Conservation (phyloP, 2,797 vertebrate species). For the Amazona finschi region DNA sequence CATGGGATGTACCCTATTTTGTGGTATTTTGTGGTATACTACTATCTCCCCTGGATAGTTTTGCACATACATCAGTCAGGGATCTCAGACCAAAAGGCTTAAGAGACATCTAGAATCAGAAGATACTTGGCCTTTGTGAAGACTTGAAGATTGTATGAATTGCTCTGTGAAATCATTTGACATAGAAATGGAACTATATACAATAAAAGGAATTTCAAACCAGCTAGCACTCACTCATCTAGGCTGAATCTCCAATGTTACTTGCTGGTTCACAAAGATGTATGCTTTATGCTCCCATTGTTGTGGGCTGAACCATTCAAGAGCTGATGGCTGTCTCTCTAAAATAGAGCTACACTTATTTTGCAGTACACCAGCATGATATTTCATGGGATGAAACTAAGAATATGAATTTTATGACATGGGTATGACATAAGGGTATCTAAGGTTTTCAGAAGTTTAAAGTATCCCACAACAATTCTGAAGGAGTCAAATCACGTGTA, state of each 20-base stretch:
- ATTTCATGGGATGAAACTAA: background rate
- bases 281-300: background rate
- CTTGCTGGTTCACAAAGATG: background rate
- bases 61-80: background rate
- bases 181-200: background rate
- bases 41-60: background rate
- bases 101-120: background rate
- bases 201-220: background rate
- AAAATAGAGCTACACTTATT: background rate
- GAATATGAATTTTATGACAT: background rate
- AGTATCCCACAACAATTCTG: background rate
- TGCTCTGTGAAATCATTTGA: background rate
- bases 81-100: background rate
- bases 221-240: background rate
- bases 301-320: background rate
- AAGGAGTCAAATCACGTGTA: background rate
- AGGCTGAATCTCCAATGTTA: background rate
- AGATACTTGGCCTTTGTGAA: background rate
- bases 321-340: background rate
- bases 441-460: background rate
- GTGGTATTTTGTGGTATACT: too few species aligned
- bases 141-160: background rate
- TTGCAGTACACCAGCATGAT: background rate
- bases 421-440: background rate
- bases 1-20: background rate